phyloP scores from a whole-genome alignment of 2,797 vertebrate genomes.

The Brotula barbata region DNA sequence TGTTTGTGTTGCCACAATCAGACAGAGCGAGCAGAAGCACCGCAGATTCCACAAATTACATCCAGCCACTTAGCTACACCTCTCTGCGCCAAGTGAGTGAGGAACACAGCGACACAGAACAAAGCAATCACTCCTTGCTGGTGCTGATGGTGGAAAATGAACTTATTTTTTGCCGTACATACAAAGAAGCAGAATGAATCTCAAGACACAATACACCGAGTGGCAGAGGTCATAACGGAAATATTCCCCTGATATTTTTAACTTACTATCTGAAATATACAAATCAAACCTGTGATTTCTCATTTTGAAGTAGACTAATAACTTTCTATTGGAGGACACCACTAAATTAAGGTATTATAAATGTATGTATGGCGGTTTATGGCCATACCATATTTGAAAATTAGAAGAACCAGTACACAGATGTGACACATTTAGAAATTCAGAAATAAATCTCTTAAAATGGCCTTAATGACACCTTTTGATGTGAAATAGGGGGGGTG shows the following conservation, averaged over 20 bases:
- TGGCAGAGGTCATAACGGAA: slow-evolving; percentile 29
- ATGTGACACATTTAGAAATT: neutral
- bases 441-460: neutral
- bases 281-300: too few species aligned
- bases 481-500: too few species aligned
- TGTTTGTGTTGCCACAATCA: slow-evolving; percentile 65
- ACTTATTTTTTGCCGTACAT: slow-evolving; percentile 27
- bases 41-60: slow-evolving; percentile 58
- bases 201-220: slow-evolving; percentile 26
- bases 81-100: slow-evolving; percentile 15
- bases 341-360: neutral
- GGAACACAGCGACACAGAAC: slow-evolving; percentile 16
- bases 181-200: slow-evolving; percentile 30
- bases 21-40: slow-evolving; percentile 33
- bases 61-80: slow-evolving; percentile 40
- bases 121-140: slow-evolving; percentile 35
- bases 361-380: neutral
- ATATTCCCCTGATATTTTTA: slow-evolving; percentile 17
- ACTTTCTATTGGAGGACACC: neutral
- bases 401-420: neutral
- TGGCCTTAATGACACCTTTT: too few species aligned
- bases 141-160: slow-evolving; percentile 28
- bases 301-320: neutral
- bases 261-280: slow-evolving; percentile 9
- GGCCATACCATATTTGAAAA: neutral